Base-by-base conservation (phyloP, 1,140 invertebrate genomes). In the Heliconius congener region DNA sequence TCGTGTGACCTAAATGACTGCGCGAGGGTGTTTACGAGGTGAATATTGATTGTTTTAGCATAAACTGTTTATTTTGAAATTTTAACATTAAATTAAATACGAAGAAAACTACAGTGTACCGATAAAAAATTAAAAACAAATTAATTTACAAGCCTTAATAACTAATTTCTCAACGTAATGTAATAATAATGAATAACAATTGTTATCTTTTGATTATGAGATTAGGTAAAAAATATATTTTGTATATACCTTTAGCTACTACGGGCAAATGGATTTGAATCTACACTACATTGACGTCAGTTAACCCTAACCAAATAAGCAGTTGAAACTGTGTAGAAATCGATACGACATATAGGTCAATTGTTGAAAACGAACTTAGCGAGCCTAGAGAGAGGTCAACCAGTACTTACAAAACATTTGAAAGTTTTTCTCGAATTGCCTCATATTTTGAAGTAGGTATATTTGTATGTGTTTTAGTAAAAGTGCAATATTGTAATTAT, bases 11-110 rank as follows among this genome's bases (percentile, higher is more conserved):
- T 77, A 77, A 79, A 82, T 81, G 74, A 74, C 71, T 72, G 77
- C 83, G 81, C 73, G 81, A 75, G 83, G 83, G 83, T 84, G 83
- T 78, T 72, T 72, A 55, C 81, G 83, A 84, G 79, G 81, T 79
- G 79, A 80, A 30, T 42, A 71, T 72, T 55, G 74, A 78, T 72
- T 78, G 76, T 27, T 52, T 42, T 30, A 52, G 66, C 30, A 70
- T 42, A 39, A 19, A 71, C 27, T 71, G 16, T 37, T 16, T 71
- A n/a, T 2, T 71, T 71, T 37, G 0, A 71, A 57, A 71, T 8
- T 19, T 71, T 37, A n/a, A 46, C 6, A 11, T 46, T 46, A 5
- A 16, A 37, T 37, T 37, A 37, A 6, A 34, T 34, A 34, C 34
- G 0, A 34, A 34, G 5, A 34, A 34, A 34, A 34, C 34, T 6